Percentiles rank a stretch among this genome's conserved stretches.
phyloP scores from a whole-genome alignment of 1,140 invertebrate species.

The Yoshiicerus persimilis region DNA sequence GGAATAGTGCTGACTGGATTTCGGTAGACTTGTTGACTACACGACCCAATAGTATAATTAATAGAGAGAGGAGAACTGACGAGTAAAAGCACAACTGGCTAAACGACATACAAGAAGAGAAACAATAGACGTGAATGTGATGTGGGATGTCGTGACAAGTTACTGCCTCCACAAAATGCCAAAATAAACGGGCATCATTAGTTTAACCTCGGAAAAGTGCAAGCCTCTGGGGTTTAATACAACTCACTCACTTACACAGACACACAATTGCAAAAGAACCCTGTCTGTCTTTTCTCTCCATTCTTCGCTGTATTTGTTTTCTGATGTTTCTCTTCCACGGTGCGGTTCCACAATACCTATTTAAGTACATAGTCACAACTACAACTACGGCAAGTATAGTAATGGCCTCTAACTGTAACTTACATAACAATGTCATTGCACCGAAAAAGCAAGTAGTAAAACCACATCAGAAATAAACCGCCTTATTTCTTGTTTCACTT shows the following conservation, averaged over 20 bases:
- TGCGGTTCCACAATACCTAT: neutral
- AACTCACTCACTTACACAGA: constrained; percentile 11
- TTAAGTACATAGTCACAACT: neutral
- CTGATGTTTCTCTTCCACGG: neutral
- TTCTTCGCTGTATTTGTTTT: neutral
- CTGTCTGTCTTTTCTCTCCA: neutral
- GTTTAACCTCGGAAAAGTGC: constrained; percentile 35
- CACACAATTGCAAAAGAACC: neutral
- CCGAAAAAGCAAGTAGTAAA: too few relatives aligned
- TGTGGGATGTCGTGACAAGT: constrained; percentile 29
- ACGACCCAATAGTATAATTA: neutral
- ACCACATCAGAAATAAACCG: too few relatives aligned
- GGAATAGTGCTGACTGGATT: neutral
- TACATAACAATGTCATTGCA: too few relatives aligned
- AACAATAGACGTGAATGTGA: constrained; percentile 7
- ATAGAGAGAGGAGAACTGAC: neutral
- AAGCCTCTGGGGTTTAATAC: constrained; percentile 28
- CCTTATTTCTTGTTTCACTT: neutral
- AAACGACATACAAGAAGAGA: neutral
- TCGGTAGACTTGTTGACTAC: neutral
- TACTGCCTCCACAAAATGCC: constrained; percentile 26
- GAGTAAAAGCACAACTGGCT: neutral
- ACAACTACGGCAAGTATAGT: too few relatives aligned
- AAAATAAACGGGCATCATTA: constrained; percentile 35
- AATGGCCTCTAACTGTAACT: too few relatives aligned